Base-by-base conservation (phyloP, 2,888 invertebrate genomes). In the Hirtodrosophila cameraria region DNA sequence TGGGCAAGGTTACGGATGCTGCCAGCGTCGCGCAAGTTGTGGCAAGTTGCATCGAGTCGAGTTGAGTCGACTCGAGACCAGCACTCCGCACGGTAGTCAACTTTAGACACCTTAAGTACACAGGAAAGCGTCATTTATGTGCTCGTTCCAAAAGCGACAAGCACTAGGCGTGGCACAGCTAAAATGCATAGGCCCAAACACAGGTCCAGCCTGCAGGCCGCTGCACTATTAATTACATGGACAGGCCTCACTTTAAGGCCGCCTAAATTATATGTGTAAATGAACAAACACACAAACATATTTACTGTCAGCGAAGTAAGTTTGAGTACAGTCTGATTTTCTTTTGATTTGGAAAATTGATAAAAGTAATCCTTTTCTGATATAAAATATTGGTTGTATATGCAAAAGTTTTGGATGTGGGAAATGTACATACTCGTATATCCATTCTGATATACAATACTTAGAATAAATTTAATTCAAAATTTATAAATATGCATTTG, bases 101-200 rank as follows among this genome's bases (percentile, higher is more conserved):
- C 85, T 86, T 82, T 84, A 78, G 87, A 86, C 87, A 82, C 87
- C 85, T 82, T 84, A 82, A 86, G 82, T 80, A 84, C 82, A 86
- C 81, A 84, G 86, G 86, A 68, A 86, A 84, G 84, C 86, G 86
- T 77, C 81, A 83, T 83, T 80, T 86, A 80, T 65, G 63, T 63
- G 80, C 80, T 80, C 84, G 80, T 80, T 80, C 71, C 59, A 65
- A 83, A 75, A 83, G 39, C 70, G 72, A 80, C 80, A 79, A 83
- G 70, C 76, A 48, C 70, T 65, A 54, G 80, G 86, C 86, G 83
- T 80, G 84, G 77, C 65, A 55, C 23, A 25, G 28, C 35, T n/a
- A n/a, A n/a, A n/a, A n/a, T n/a, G n/a, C n/a, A n/a, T n/a, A n/a
- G 33, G 20, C 9, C 15, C 13, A 23, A 13, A 11, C 42, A 25